These are phyloP conservation scores for Megatriorchis doriae DNA, from an alignment of 2,113 vertebrate species.

Conservation along the genomic window DNA sequence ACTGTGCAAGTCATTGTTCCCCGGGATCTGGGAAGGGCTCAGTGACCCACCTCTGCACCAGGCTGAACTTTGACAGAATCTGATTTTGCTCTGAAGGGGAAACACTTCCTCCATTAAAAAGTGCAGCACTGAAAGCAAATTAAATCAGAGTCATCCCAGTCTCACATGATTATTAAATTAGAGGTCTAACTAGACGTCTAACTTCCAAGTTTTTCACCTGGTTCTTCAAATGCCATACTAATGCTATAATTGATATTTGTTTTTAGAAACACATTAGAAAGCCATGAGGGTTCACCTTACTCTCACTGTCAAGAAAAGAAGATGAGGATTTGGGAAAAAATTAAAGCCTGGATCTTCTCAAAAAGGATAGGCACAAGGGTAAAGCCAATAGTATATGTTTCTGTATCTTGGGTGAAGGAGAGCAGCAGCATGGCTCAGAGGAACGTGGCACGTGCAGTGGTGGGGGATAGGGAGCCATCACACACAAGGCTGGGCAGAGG, in stretches of 20 bases:
- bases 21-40: background rate
- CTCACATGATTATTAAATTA: background rate
- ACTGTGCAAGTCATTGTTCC: background rate
- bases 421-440: background rate
- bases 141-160: background rate
- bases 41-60: background rate
- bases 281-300: background rate
- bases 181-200: background rate
- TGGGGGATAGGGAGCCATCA: background rate
- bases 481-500: background rate
- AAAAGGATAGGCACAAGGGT: background rate
- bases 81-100: background rate
- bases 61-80: background rate
- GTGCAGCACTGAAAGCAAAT: background rate
- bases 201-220: background rate
- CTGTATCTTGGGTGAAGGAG: background rate
- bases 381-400: background rate
- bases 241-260: background rate
- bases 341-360: background rate
- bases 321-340: background rate
- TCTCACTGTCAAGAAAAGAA: background rate
- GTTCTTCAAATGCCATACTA: background rate
- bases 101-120: background rate
- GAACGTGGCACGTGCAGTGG: rapidly evolving
- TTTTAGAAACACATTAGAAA: background rate